Conservation (phyloP, 2,113 vertebrate species). For the Colius striatus region DNA sequence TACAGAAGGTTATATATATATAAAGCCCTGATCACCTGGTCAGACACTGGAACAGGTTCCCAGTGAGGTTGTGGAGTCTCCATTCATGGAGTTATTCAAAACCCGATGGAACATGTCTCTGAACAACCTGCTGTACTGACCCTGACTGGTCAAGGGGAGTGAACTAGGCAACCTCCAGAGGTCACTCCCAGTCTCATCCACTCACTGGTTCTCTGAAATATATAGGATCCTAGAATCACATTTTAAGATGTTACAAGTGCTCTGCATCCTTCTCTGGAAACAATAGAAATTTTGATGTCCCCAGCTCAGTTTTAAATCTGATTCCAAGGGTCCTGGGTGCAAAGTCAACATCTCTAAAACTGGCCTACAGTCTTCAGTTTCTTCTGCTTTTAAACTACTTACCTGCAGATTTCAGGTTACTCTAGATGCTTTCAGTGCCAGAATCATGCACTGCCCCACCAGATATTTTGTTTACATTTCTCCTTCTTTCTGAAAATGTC, state of each 20-base stretch:
- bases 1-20: neutral
- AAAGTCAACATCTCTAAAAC: neutral
- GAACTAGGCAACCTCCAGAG: neutral
- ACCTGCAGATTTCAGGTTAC: neutral
- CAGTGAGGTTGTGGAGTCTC: neutral
- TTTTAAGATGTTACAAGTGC: neutral
- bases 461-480: neutral
- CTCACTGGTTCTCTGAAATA: fast-evolving
- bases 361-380: neutral
- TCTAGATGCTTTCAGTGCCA: neutral
- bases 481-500: neutral
- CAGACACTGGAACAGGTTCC: fast-evolving
- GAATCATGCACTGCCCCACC: neutral
- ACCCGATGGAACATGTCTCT: fast-evolving
- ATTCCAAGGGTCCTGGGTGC: neutral
- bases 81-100: fast-evolving
- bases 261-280: neutral
- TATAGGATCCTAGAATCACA: neutral
- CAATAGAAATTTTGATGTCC: neutral
- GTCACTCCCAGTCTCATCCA: too few relatives aligned
- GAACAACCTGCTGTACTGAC: neutral
- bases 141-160: neutral
- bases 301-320: fast-evolving
- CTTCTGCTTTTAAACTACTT: neutral
- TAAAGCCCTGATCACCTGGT: fast-evolving